Conservation (phyloP, 1,140 invertebrate genomes). For the Drosophila seguyi region DNA sequence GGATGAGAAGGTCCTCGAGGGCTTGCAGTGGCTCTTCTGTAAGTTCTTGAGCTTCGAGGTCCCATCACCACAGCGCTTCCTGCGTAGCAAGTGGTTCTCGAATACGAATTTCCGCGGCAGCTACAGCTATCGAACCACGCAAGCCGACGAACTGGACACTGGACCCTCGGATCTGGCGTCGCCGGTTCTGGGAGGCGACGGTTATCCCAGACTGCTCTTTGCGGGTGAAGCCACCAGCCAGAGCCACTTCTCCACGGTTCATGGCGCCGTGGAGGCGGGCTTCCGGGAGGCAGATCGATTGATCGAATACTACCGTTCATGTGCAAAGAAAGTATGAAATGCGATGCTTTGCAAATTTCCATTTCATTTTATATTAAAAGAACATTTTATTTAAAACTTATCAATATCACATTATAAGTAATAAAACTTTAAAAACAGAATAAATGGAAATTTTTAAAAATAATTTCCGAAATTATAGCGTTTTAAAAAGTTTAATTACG, state of each 20-base stretch:
- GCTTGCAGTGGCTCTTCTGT: slow-evolving; percentile 83
- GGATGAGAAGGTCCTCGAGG: slow-evolving; percentile 78
- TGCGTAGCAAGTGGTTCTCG: slow-evolving; percentile 87
- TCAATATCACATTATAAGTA: background rate
- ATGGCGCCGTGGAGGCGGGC: slow-evolving; percentile 92
- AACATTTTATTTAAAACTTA: background rate
- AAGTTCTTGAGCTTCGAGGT: slow-evolving; percentile 42
- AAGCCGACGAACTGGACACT: slow-evolving; percentile 85
- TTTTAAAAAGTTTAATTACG: background rate
- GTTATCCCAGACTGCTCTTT: slow-evolving; percentile 86
- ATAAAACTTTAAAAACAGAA: background rate
- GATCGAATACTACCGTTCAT: slow-evolving; percentile 29
- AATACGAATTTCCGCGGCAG: slow-evolving; percentile 89
- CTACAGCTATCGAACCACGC: slow-evolving; percentile 88
- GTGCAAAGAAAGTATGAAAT: background rate
- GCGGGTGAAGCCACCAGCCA: slow-evolving; percentile 90
- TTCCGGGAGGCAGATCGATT: slow-evolving; percentile 89
- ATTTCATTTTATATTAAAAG: background rate
- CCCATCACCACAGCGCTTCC: slow-evolving; percentile 43
- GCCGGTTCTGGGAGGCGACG: slow-evolving; percentile 39
- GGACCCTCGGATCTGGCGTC: slow-evolving; percentile 73
- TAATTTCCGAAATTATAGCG: background rate
- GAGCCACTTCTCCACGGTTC: slow-evolving; percentile 90
- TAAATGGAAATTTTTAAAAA: background rate
- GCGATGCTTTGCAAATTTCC: background rate